Evolutionary conservation across 2,113 vertebrate genomes (phyloP).

Genomic region (Murina feae): DNA sequence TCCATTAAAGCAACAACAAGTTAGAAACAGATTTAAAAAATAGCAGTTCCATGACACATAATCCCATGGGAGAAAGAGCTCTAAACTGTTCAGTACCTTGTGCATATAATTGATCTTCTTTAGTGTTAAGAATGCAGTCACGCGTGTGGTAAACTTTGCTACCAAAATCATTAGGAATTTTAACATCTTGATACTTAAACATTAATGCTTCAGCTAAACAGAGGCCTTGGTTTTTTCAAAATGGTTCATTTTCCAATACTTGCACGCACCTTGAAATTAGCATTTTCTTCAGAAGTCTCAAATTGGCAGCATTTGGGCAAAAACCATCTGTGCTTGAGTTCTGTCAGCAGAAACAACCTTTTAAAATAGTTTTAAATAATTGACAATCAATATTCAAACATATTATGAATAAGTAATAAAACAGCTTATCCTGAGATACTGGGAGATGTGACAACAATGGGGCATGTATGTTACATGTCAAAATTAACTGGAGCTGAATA

Average conservation of each 20-base stretch:
- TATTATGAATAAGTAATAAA: neutral
- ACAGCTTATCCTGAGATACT: neutral
- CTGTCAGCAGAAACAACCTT: neutral
- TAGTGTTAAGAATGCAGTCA: neutral
- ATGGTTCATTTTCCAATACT: neutral
- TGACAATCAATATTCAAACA: neutral
- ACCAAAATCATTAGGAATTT: neutral
- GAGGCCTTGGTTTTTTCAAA: neutral
- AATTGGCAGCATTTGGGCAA: neutral
- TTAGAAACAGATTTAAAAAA: neutral
- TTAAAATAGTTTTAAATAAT: neutral
- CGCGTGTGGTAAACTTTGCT: neutral
- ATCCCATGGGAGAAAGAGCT: neutral
- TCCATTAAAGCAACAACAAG: neutral
- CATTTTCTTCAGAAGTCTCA: neutral
- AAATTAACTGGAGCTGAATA: neutral
- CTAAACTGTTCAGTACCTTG: neutral
- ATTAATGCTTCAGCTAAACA: neutral
- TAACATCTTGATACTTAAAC: neutral
- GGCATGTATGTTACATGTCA: neutral
- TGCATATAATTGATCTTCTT: neutral
- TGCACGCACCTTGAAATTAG: neutral
- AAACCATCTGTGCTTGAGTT: neutral
- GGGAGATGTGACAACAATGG: neutral
- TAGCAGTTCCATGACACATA: neutral